Evolutionary conservation across 2,113 vertebrate species (phyloP), one percentile per base, ranked within the genome.

Genomic region (Carettochelys insculpta): DNA sequence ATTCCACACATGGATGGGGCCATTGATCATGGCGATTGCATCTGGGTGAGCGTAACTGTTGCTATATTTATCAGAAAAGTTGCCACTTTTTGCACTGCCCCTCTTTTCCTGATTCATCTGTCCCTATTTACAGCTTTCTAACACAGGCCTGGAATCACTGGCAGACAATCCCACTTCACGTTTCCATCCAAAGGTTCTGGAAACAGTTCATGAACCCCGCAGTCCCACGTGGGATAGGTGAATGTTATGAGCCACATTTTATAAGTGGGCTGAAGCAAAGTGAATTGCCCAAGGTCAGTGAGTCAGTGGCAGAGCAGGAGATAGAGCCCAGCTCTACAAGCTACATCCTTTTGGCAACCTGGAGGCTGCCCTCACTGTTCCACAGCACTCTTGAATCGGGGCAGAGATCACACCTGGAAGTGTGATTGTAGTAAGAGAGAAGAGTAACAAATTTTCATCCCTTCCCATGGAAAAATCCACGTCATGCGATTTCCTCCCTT

Each of bases 111-210:
- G 53, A 71, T 45, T 80, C 65, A 48, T 68, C 0, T 1, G 0
- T 91, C 29, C 43, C 82, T 94, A 94, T 90, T 96, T 96, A 95
- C 93, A 95, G 85, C 54, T 61, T 1, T 93, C 78, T 24, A 29
- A 90, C 84, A 22, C n/a, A 48, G 0, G 0, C 77, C 43, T 77
- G 80, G 85, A 90, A 83, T 34, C 1, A 0, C 56, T 2, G 27
- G 16, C n/a, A 58, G 27, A 71, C 85, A 0, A 0, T 75, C 75
- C 89, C 80, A 92, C 47, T 95, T 96, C 95, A 19, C 61, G 38
- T 20, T 68, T 68, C 94, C 92, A 45, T 50, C 38, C 0, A 1
- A 61, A 54, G 38, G 48, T 82, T 45, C 10, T 87, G 92, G 80
- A 58, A 38, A 51, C 2, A 38, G 24, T 31, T 86, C 58, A 19